phyloP scores from a whole-genome alignment of 2,888 invertebrate species.

The Strigamia transsilvanica region DNA sequence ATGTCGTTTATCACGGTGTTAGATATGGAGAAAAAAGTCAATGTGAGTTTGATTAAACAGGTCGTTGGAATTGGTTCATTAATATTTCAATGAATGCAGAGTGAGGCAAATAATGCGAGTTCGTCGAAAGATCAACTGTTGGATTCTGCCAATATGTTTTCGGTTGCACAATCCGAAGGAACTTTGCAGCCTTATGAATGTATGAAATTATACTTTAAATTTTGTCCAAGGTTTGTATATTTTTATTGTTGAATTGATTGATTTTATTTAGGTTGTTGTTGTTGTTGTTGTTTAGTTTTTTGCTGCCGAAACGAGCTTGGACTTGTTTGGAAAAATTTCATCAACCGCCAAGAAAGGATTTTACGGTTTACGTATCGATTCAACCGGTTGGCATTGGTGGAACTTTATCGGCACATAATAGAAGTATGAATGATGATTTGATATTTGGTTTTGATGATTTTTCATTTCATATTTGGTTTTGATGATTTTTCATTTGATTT shows the following conservation, averaged over 20 bases:
- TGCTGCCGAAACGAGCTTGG: neutral
- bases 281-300: neutral
- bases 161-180: neutral
- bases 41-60: too few species aligned
- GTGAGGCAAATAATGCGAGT: neutral
- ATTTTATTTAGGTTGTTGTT: neutral
- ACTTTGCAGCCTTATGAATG: neutral
- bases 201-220: neutral
- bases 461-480: neutral
- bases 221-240: neutral
- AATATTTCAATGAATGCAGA: neutral
- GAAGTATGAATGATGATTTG: neutral
- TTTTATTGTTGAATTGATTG: neutral
- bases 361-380: neutral
- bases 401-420: neutral
- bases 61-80: neutral
- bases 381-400: neutral
- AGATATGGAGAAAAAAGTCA: neutral
- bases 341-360: neutral
- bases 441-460: neutral
- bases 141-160: neutral
- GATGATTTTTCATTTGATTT: too few species aligned
- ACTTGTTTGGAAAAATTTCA: neutral
- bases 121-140: neutral
- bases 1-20: conserved; percentile 14